A percentile compares a stretch with the other conserved stretches of the same genome.
Evolutionary conservation across 64 coral and sea anemone genomes (phyloP).

Genomic region (Pocillopora damicornis): DNA sequence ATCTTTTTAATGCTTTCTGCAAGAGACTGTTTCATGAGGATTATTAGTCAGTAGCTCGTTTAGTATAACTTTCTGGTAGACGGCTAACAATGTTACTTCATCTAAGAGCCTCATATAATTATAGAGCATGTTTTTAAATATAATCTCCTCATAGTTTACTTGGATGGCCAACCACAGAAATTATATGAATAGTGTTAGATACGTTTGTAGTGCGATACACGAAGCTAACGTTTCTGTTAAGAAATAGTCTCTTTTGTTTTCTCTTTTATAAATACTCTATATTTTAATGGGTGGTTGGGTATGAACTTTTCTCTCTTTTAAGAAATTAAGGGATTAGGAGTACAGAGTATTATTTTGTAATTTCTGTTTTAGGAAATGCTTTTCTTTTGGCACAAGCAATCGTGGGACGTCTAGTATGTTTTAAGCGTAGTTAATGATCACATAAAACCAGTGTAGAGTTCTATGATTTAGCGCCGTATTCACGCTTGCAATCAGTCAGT

Average conservation of each 20-base stretch:
- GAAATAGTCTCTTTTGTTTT: not conserved
- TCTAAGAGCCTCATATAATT: no score
- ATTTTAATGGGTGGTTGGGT: not conserved
- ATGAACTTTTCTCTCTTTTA: not conserved
- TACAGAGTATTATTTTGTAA: slow-evolving; percentile 7
- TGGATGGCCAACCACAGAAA: not conserved
- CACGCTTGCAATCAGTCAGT: no score
- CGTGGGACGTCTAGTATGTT: not conserved
- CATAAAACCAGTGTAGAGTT: no score
- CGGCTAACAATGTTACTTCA: no score
- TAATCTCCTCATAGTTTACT: not conserved
- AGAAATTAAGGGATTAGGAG: not conserved
- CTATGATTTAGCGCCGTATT: no score
- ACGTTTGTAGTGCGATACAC: not conserved
- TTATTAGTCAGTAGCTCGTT: no score
- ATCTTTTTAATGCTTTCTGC: no score
- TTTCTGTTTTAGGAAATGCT: slow-evolving; percentile 29
- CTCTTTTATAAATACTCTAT: not conserved
- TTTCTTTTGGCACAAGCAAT: slow-evolving; percentile 20
- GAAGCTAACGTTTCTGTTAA: not conserved
- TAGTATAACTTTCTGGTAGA: no score
- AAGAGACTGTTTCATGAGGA: no score
- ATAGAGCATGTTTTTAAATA: no score
- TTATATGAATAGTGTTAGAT: not conserved
- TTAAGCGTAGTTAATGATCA: not conserved